A percentile compares a stretch with the other conserved stretches of the same genome.
These are phyloP conservation scores for Stegodyphus dumicola DNA, from an alignment of 1,140 invertebrate genomes.

Conservation along the genomic window DNA sequence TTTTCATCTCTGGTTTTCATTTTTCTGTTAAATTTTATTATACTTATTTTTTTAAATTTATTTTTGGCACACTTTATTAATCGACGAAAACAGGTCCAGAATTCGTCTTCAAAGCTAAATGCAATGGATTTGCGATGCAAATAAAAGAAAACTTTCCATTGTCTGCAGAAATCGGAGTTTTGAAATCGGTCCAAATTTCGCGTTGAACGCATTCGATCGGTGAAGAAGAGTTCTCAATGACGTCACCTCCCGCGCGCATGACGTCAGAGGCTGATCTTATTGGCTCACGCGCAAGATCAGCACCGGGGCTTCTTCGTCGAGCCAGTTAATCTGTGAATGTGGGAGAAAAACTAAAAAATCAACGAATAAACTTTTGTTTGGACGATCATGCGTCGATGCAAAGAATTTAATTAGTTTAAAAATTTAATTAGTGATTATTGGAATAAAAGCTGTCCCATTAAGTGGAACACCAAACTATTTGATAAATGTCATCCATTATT, in stretches of 20 bases:
- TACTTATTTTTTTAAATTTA: too few relatives aligned
- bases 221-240: constrained; percentile 1
- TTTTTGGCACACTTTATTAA: too few relatives aligned
- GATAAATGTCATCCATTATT: too few relatives aligned
- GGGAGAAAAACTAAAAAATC: too few relatives aligned
- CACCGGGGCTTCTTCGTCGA: constrained; percentile 1
- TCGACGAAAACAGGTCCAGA: not conserved
- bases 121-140: not conserved
- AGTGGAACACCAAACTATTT: too few relatives aligned
- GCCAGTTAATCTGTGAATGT: not conserved
- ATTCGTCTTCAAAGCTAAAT: not conserved
- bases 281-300: constrained; percentile 21
- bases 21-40: too few relatives aligned
- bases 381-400: too few relatives aligned
- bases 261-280: constrained; percentile 25
- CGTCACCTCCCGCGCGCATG: not conserved
- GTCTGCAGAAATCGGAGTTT: not conserved
- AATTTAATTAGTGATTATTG: too few relatives aligned
- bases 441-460: too few relatives aligned
- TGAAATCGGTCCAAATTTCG: not conserved
- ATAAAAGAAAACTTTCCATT: not conserved
- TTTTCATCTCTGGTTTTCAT: too few relatives aligned
- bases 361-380: too few relatives aligned
- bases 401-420: too few relatives aligned
- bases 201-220: constrained; percentile 3